A percentile compares a stretch with the other conserved stretches of the same genome.
phyloP scores from a whole-genome alignment of 2,113 vertebrate genomes.

The Colaptes auratus region DNA sequence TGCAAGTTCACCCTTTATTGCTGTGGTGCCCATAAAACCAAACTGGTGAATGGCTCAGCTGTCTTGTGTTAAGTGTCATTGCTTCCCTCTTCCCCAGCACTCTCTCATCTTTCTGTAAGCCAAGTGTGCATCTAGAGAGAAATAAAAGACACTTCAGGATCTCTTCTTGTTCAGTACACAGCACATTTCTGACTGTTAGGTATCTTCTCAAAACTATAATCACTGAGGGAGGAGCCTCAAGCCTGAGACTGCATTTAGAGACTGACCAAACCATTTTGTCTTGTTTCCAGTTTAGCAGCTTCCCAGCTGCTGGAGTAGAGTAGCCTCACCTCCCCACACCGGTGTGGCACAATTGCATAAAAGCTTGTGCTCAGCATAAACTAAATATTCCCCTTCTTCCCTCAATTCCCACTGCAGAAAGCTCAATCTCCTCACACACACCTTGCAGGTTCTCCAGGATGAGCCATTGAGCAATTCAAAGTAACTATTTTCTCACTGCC shows the following conservation, averaged over 20 bases:
- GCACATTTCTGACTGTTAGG: neutral
- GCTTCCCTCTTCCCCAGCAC: neutral
- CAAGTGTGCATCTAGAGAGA: neutral
- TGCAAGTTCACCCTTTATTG: neutral
- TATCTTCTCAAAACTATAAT: neutral
- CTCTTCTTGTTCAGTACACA: neutral
- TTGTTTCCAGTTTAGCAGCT: neutral
- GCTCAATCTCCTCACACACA: neutral
- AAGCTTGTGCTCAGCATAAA: neutral
- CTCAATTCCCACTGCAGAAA: neutral
- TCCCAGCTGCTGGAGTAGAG: neutral
- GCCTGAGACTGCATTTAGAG: neutral
- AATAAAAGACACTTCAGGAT: neutral
- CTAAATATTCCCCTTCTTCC: too few species aligned
- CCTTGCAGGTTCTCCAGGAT: neutral
- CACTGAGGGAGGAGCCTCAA: neutral
- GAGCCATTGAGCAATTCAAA: neutral
- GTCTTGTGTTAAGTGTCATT: neutral
- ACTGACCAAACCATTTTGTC: neutral
- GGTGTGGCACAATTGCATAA: rapidly evolving
- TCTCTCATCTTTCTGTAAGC: neutral
- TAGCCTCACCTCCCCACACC: rapidly evolving
- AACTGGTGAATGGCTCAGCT: neutral
- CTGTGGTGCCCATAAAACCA: neutral
- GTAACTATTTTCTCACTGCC: neutral